phyloP scores from a whole-genome alignment of 2,888 invertebrate genomes.

The Epirrhoe tristata region DNA sequence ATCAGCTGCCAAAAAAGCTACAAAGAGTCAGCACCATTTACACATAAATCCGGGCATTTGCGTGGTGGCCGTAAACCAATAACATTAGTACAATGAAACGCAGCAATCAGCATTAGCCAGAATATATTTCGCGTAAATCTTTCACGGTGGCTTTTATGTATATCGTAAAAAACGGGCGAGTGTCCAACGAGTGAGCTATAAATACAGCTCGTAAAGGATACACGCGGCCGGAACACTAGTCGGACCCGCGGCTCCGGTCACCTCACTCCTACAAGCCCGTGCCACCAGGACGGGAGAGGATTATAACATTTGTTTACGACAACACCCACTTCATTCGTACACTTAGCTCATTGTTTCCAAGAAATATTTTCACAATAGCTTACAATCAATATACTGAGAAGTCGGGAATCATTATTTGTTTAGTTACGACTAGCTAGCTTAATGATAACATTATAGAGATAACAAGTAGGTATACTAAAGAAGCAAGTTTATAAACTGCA shows the following conservation, averaged over 20 bases:
- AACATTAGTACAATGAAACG: conserved; percentile 67
- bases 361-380: not conserved
- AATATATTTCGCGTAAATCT: conserved; percentile 84
- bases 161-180: conserved; percentile 83
- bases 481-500: not conserved
- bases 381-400: too few relatives aligned
- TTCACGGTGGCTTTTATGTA: conserved; percentile 82
- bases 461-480: not conserved
- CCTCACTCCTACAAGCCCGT: not conserved
- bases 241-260: conserved; percentile 1
- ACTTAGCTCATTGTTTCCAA: not conserved
- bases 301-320: conserved; percentile 23
- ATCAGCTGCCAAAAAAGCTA: conserved; percentile 22
- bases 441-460: not conserved
- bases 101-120: conserved; percentile 79
- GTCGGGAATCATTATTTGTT: not conserved
- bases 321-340: not conserved
- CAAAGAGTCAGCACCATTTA: conserved; percentile 37
- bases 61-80: conserved; percentile 49
- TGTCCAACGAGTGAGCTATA: conserved; percentile 77
- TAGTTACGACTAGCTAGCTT: not conserved
- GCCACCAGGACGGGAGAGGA: not conserved
- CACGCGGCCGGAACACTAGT: conserved; percentile 37
- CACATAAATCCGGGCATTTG: conserved; percentile 51
- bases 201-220: conserved; percentile 76